Evolutionary conservation across 2,888 invertebrate species (phyloP).

Genomic region (Cynaeus angustus): DNA sequence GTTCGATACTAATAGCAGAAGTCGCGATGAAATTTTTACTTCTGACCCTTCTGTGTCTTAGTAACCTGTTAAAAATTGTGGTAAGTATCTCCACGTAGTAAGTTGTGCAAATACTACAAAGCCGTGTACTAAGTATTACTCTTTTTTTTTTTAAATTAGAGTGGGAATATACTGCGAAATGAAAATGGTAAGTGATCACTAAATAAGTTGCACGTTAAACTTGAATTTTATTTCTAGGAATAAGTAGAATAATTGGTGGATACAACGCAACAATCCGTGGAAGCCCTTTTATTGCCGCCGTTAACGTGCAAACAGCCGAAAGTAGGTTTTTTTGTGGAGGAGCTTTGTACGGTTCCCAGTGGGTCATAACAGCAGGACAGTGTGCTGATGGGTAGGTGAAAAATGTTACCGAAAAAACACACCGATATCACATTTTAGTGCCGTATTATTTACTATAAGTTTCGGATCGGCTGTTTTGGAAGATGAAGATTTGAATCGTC

Average conservation of each 20-base stretch:
- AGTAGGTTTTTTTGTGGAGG: conserved; percentile 23
- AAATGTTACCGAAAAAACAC: not conserved
- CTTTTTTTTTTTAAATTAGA: no score
- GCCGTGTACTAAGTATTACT: no score
- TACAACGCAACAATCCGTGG: not conserved
- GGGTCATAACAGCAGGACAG: conserved; percentile 16
- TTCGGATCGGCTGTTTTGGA: conserved; percentile 15
- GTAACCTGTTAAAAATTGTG: no score
- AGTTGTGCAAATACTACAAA: no score
- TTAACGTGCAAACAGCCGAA: conserved; percentile 1
- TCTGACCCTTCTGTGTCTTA: no score
- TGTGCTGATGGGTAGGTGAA: conserved; percentile 16
- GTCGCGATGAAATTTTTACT: no score
- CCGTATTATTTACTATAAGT: conserved; percentile 10
- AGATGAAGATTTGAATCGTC: conserved; percentile 1
- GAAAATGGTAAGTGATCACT: no score
- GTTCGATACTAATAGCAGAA: no score
- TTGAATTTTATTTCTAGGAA: no score
- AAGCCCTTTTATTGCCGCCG: conserved; percentile 18
- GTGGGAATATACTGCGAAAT: no score
- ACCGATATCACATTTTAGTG: not conserved
- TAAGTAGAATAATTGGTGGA: conserved; percentile 15
- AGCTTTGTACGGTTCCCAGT: conserved; percentile 6
- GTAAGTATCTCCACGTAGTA: no score
- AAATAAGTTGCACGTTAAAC: no score